Conservation (phyloP, 2,888 invertebrate genomes). For the Frankliniella intonsa region DNA sequence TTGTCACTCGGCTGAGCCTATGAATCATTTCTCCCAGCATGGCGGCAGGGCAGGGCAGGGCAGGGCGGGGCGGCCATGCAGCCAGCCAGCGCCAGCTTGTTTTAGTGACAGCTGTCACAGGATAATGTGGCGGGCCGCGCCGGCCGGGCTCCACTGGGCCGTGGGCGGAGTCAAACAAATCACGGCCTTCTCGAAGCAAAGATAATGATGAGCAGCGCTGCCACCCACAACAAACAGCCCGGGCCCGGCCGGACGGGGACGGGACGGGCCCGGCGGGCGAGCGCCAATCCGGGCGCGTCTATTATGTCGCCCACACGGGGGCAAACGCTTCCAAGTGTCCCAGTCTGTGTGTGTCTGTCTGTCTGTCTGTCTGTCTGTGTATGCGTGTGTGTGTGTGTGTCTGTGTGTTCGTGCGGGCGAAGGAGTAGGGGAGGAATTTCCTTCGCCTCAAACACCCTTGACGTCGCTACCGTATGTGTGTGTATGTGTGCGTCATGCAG, state of each 20-base stretch:
- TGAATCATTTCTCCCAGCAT: neutral
- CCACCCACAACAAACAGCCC: constrained; percentile 20
- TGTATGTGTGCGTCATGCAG: no score
- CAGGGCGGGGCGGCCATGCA: neutral
- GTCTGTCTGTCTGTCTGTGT: no score
- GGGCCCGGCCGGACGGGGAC: neutral
- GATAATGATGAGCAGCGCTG: constrained; percentile 24
- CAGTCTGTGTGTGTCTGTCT: neutral
- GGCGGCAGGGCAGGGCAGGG: neutral
- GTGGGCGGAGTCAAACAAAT: constrained; percentile 21
- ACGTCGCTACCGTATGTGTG: no score
- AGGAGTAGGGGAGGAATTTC: no score
- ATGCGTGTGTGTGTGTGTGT: neutral
- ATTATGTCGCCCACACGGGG: neutral
- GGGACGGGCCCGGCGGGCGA: neutral
- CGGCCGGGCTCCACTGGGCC: neutral
- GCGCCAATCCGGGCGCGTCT: neutral
- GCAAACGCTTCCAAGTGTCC: neutral
- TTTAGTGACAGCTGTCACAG: constrained; percentile 24
- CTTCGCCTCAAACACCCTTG: no score
- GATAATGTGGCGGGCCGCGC: neutral
- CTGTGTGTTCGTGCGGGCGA: no score
- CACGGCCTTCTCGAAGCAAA: constrained; percentile 8
- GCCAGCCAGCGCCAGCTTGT: neutral
- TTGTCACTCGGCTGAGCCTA: neutral